Evolutionary conservation across 2,113 vertebrate species (phyloP).

Genomic region (Chionis minor): DNA sequence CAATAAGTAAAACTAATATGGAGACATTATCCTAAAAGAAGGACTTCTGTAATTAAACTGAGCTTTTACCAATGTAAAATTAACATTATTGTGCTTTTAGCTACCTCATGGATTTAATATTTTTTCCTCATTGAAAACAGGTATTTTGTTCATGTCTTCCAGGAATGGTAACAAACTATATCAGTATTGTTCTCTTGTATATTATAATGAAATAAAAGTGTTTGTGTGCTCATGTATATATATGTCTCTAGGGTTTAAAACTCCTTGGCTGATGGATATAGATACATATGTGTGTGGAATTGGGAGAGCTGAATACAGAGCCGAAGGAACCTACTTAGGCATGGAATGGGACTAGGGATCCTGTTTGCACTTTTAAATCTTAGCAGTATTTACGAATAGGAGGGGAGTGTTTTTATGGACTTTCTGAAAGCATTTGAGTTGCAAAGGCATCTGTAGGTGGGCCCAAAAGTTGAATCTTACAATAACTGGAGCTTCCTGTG

Average conservation of each 20-base stretch:
- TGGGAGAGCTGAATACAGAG: neutral
- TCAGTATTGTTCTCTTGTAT: neutral
- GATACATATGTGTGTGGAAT: neutral
- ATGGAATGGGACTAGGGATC: neutral
- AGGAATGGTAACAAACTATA: neutral
- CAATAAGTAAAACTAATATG: neutral
- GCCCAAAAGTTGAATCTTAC: neutral
- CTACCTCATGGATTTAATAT: neutral
- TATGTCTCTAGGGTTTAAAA: neutral
- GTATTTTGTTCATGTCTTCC: neutral
- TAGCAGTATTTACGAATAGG: neutral
- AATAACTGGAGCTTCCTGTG: rapidly evolving
- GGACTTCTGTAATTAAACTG: neutral
- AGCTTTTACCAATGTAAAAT: neutral
- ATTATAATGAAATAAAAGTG: neutral
- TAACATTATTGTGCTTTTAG: neutral
- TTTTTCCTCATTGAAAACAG: neutral
- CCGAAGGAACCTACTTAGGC: neutral
- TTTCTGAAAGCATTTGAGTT: neutral
- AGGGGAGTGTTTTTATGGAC: neutral
- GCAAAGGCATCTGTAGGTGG: neutral
- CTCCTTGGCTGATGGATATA: neutral
- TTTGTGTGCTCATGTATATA: neutral
- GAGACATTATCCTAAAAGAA: neutral
- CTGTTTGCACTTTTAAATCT: neutral